phyloP scores from a whole-genome alignment of 2,797 vertebrate species.

The Acridotheres tristis region DNA sequence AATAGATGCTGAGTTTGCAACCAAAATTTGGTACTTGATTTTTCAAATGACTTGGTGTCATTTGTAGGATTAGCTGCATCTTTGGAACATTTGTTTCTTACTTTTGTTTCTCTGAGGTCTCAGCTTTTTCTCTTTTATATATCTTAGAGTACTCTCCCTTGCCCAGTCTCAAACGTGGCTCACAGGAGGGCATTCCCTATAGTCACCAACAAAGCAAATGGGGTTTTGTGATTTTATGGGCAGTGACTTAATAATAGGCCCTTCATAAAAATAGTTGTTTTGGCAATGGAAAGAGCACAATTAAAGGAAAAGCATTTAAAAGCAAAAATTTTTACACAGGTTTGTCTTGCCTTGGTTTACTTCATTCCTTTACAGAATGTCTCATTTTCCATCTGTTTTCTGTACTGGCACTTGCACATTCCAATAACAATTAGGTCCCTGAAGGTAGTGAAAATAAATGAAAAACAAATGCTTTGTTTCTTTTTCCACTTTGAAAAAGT shows the following conservation, averaged over 20 bases:
- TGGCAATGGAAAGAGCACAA: background rate
- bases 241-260: background rate
- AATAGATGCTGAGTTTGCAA: background rate
- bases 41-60: background rate
- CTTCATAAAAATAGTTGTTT: background rate
- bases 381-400: background rate
- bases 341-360: background rate
- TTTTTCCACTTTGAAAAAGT: background rate
- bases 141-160: background rate
- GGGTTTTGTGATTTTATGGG: background rate
- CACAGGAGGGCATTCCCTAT: background rate
- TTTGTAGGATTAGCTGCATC: background rate
- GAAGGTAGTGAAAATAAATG: background rate
- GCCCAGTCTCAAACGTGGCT: background rate
- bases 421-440: background rate
- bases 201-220: background rate
- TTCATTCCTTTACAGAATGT: background rate
- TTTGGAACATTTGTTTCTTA: background rate
- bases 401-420: background rate
- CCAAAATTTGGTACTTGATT: background rate
- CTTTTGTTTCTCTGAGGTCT: background rate
- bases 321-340: background rate
- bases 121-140: background rate
- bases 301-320: background rate
- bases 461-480: background rate